phyloP scores from a whole-genome alignment of 2,888 invertebrate species.

The Hyles lineata region DNA sequence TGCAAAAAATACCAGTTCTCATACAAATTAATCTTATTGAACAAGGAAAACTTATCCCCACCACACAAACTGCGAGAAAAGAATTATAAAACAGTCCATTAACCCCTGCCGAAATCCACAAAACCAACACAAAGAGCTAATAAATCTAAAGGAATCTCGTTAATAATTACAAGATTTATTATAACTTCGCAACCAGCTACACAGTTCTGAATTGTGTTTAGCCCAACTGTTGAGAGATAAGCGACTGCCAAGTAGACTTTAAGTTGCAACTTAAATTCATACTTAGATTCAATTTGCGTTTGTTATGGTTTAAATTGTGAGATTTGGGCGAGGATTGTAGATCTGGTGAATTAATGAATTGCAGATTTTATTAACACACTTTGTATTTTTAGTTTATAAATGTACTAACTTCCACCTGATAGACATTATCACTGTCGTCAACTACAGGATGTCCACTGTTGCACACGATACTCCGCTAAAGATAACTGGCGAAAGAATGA shows the following conservation, averaged over 20 bases:
- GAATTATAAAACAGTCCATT: neutral
- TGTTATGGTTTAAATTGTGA: neutral
- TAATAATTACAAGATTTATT: slow-evolving; percentile 11
- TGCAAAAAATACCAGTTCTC: too few relatives aligned
- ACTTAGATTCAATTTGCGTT: neutral
- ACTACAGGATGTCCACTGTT: too few relatives aligned
- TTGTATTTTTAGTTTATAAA: too few relatives aligned
- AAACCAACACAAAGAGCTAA: neutral
- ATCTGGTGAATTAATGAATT: neutral
- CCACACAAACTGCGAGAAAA: neutral
- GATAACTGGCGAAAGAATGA: too few relatives aligned
- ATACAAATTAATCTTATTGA: neutral
- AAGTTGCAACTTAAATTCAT: neutral
- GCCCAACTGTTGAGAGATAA: neutral
- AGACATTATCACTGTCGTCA: too few relatives aligned
- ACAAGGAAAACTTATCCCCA: neutral
- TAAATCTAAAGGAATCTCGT: neutral
- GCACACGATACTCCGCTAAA: too few relatives aligned
- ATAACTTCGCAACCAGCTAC: slow-evolving; percentile 21
- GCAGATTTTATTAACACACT: neutral
- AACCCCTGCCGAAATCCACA: neutral
- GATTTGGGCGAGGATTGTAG: neutral
- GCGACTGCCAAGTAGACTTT: neutral
- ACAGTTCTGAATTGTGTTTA: slow-evolving; percentile 1
- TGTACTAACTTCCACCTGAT: too few relatives aligned